These are phyloP conservation scores for Cynoglossus semilaevis DNA, from an alignment of 2,113 vertebrate species.

Conservation along the genomic window DNA sequence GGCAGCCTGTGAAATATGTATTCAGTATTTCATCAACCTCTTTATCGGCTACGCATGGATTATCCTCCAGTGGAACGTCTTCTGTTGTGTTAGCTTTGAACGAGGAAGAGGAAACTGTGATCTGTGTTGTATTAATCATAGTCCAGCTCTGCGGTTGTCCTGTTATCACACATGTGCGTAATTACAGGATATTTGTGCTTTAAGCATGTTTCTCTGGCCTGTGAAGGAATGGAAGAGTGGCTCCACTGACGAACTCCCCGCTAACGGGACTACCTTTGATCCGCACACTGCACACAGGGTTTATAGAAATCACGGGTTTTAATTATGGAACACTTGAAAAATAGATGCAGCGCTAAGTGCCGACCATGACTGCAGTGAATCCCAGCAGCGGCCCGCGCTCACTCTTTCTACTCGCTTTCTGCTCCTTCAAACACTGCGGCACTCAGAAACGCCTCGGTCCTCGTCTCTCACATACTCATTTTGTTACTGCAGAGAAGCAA, in stretches of 20 bases:
- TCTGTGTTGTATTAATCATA: constrained; percentile 73
- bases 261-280: constrained; percentile 75
- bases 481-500: constrained; percentile 47
- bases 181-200: constrained; percentile 63
- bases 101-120: constrained; percentile 50
- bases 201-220: constrained; percentile 57
- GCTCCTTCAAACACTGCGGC: constrained; percentile 56
- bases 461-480: constrained; percentile 40
- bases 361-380: constrained; percentile 63
- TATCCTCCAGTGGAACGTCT: constrained; percentile 50
- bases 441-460: constrained; percentile 41
- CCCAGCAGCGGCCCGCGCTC: constrained; percentile 29
- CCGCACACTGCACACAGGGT: constrained; percentile 59
- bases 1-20: constrained; percentile 62
- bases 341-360: constrained; percentile 75
- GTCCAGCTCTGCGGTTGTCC: constrained; percentile 58
- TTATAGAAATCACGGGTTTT: constrained; percentile 71
- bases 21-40: constrained; percentile 67
- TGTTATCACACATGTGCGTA: constrained; percentile 56
- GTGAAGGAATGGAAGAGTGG: constrained; percentile 53
- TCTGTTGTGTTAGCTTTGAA: constrained; percentile 67
- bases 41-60: constrained; percentile 52
- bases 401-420: constrained; percentile 46
- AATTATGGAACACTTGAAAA: constrained; percentile 81
- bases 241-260: constrained; percentile 70